Base-by-base conservation (phyloP, 92 coral and sea anemone species). In the Porites evermanni region DNA sequence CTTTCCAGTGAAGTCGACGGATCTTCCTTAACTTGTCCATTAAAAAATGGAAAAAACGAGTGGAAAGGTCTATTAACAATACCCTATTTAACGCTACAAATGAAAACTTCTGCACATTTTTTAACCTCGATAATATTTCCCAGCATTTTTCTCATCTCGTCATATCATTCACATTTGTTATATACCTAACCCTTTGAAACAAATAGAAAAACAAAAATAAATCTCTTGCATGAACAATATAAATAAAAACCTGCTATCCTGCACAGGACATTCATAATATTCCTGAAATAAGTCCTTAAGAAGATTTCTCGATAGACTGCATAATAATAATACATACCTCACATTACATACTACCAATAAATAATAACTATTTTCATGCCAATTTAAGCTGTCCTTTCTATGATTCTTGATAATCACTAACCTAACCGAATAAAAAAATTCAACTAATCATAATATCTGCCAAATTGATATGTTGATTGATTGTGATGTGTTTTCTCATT, bases 141-240 rank as follows among this genome's bases (percentile, higher is more conserved):
- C 24, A 11, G 18, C 4, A 13, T 26, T 69, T 52, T 10, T 13
- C 17, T 54, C 54, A 13, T 32, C 29, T 26, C 47, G 26, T 23
- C 61, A 56, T 12, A 14, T 14, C 12, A 4, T 56, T 12, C 8
- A 1, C 2, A 16, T 81, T 70, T 56, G 61, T 26, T 59, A 80
- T 67, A 26, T 60, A 81, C 18, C 58, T 29, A 53, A 12, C 85
- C 85, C 85, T 70, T 68, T 81, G 44, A 81, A 71, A 81, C 77
- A 81, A 81, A 70, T 70, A 70, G 19, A 60, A 70, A 52, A 81
- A 12, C 63, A 79, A 81, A 81, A 81, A 81, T 81, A 81, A 54
- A 58, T 17, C 78, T 81, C 56, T 56, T 70, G 32, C 32, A 29
- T 29, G 59, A 32, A 17, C 32, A 53, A 19, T 81, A 81, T 70